Conservation (phyloP, 2,113 vertebrate species). For the Craseonycteris thonglongyai region DNA sequence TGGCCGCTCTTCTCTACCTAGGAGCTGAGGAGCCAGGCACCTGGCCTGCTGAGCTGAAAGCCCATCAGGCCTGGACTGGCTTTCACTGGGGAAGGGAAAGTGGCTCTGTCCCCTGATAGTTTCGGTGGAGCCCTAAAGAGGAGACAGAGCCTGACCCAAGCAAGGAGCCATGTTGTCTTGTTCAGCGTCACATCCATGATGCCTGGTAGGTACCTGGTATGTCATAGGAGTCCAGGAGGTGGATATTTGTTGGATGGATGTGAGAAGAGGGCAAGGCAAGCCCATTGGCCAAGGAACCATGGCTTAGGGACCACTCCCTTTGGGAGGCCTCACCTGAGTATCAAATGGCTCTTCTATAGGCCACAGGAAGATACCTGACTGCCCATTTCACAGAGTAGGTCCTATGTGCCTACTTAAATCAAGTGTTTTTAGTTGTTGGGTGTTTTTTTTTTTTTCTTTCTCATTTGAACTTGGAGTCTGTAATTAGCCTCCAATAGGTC, state of each 20-base stretch:
- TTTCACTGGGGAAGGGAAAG: background rate
- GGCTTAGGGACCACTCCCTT: background rate
- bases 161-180: background rate
- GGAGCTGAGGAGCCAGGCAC: background rate
- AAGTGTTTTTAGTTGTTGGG: slow-evolving; percentile 25
- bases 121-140: background rate
- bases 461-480: slow-evolving; percentile 71
- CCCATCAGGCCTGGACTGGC: background rate
- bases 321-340: background rate
- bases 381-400: slow-evolving; percentile 27
- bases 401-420: slow-evolving; percentile 17
- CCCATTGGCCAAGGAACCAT: background rate
- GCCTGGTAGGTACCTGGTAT: background rate
- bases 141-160: background rate
- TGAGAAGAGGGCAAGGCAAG: background rate
- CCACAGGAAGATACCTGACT: background rate
- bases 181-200: background rate
- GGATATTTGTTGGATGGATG: background rate
- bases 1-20: background rate
- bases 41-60: background rate
- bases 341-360: background rate
- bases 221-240: background rate
- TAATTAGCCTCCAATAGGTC: slow-evolving; percentile 50
- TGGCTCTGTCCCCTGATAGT: background rate
- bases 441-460: slow-evolving; percentile 39